Evolutionary conservation across 2,888 invertebrate species (phyloP), one percentile per base, ranked within the genome.

Genomic region (Mystacides longicornis): DNA sequence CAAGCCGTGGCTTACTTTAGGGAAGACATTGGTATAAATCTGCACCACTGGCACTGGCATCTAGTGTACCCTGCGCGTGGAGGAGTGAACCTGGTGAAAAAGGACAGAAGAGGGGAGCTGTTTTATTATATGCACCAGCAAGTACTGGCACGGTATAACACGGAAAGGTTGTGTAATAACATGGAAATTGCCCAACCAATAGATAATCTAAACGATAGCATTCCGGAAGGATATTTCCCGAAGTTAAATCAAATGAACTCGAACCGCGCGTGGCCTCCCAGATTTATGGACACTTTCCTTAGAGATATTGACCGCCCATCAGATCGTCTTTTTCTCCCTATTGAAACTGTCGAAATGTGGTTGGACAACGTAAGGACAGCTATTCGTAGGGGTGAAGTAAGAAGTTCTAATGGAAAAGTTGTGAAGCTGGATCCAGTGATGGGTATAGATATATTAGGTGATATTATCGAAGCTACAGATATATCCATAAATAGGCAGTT

Each of bases 21-120:
- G 37, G 92, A 92, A 68, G 92, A 91, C 69, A 75, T 90, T 57
- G 89, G 89, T 61, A 78, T 92, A 63, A 92, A 92, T 72, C 82
- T 89, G 49, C 92, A 92, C 68, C 92, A 93, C 68, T 93, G 92
- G 91, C 91, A 92, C 67, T 92, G 91, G 92, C 92, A 93, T 70
- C 77, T 92, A 62, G 90, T 92, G 2, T 92, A 91, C 69, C 91
- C 91, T 0, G 85, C 85, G 69, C 61, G 61, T 23, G 81, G 84
- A 0, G 73, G 79, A 18, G 69, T 68, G 42, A 62, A 63, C 37
- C 77, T 80, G 51, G 81, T 82, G 5, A 67, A 70, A 50, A 81
- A 82, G 63, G 80, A 84, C 65, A 72, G 83, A 57, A 74, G 83
- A 46, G 83, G 84, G 19, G 83, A 84, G 69, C 68, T 85, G 2